Conservation (phyloP, 2,888 invertebrate species). For the Drosophila cyrtoloma region DNA sequence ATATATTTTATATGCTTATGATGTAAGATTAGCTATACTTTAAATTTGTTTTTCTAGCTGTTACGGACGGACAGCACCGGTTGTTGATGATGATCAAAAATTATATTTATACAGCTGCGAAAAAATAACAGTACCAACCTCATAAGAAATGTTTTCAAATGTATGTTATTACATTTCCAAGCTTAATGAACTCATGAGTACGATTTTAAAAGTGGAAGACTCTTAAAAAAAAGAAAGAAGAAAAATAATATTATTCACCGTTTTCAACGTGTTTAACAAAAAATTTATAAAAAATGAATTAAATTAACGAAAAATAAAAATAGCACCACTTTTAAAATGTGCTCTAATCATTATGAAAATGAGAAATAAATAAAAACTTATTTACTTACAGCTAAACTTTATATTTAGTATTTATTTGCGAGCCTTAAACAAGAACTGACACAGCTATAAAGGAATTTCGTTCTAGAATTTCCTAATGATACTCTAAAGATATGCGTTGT, state of each 20-base stretch:
- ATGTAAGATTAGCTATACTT: no score
- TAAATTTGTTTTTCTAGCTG: neutral
- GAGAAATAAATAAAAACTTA: neutral
- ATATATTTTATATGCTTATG: neutral
- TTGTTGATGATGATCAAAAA: neutral
- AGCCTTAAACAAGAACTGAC: no score
- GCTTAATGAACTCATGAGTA: neutral
- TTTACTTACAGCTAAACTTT: neutral
- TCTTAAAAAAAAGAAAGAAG: neutral
- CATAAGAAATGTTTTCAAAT: neutral
- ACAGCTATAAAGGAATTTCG: neutral
- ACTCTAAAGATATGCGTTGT: neutral
- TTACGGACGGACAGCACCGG: neutral
- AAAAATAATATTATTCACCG: neutral
- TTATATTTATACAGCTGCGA: neutral
- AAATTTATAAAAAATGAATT: neutral
- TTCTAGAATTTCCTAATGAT: neutral
- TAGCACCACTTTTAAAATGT: neutral
- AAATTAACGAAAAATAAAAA: neutral
- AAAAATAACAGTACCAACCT: neutral
- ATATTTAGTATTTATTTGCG: no score
- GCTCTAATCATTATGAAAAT: neutral
- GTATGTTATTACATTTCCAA: neutral
- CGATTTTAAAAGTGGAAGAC: neutral
- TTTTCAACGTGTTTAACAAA: neutral